These are phyloP conservation scores for Drosophila grimshawi DNA, from an alignment of 1,140 invertebrate genomes.

Conservation along the genomic window DNA sequence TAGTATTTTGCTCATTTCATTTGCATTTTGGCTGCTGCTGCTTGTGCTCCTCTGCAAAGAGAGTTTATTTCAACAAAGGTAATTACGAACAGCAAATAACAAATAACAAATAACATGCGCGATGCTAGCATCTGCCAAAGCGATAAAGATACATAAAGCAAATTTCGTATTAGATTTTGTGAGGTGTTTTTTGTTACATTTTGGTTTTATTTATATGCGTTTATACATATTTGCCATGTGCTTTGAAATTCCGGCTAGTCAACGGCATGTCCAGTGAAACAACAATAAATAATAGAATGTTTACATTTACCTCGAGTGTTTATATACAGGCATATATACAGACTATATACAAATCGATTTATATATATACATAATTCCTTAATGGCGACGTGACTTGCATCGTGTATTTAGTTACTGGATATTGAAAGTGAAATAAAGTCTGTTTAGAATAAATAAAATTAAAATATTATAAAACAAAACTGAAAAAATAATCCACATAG, in stretches of 20 bases:
- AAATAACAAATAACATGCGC: slow-evolving; percentile 45
- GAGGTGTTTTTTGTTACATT: not conserved
- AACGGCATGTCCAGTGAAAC: slow-evolving; percentile 1
- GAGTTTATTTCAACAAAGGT: slow-evolving; percentile 28
- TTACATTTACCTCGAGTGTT: slow-evolving; percentile 3
- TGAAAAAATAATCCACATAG: slow-evolving; percentile 15
- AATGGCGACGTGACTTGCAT: slow-evolving; percentile 29
- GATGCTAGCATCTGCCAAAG: not conserved
- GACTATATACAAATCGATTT: not conserved
- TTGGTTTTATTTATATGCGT: not conserved
- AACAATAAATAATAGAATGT: slow-evolving; percentile 19
- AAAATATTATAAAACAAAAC: too few species aligned
- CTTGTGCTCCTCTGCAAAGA: slow-evolving; percentile 1
- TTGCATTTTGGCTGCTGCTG: slow-evolving; percentile 23
- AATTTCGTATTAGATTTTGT: too few species aligned
- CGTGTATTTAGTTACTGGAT: not conserved
- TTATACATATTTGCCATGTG: slow-evolving; percentile 15
- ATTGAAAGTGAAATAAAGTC: slow-evolving; percentile 30
- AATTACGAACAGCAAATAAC: slow-evolving; percentile 25
- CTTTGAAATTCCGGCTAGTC: slow-evolving; percentile 14
- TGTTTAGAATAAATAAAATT: slow-evolving; percentile 29
- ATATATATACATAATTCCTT: not conserved
- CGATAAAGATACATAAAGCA: too few species aligned
- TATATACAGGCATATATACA: not conserved
- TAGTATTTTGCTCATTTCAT: slow-evolving; percentile 40